Conservation (phyloP, 2,113 vertebrate species). For the Peromyscus polionotus region DNA sequence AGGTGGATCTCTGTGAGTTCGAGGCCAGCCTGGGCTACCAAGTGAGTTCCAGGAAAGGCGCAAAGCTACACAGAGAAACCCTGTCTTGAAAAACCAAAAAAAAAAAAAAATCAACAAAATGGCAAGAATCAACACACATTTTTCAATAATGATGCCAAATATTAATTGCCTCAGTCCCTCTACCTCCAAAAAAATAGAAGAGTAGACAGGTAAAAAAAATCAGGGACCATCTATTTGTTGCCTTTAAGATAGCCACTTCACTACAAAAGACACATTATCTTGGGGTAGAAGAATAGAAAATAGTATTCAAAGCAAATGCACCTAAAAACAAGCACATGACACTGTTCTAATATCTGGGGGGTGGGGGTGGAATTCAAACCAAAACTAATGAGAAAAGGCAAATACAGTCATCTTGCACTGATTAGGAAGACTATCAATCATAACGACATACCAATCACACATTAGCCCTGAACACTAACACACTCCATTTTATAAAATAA, state of each 20-base stretch:
- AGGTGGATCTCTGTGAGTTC: too few species aligned
- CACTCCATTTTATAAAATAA: not conserved
- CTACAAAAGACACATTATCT: too few species aligned
- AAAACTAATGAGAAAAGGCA: not conserved
- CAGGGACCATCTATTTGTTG: too few species aligned
- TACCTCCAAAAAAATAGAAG: not conserved
- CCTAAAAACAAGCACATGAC: not conserved
- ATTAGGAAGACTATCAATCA: not conserved
- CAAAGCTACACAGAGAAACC: too few species aligned
- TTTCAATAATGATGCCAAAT: not conserved
- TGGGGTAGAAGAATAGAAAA: too few species aligned
- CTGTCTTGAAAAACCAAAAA: too few species aligned
- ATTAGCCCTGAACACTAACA: not conserved
- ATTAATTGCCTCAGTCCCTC: not conserved
- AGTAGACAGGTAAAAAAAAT: not conserved
- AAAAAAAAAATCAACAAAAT: too few species aligned
- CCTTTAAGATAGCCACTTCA: too few species aligned
- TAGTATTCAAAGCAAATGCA: too few species aligned
- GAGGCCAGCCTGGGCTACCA: too few species aligned
- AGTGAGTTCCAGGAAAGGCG: too few species aligned
- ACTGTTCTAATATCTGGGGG: not conserved
- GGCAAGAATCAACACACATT: not conserved
- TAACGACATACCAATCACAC: not conserved
- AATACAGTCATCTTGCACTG: not conserved
- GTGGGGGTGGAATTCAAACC: not conserved